Evolutionary conservation across 2,797 vertebrate species (phyloP).

Genomic region (Schizopygopsis malacanthus): DNA sequence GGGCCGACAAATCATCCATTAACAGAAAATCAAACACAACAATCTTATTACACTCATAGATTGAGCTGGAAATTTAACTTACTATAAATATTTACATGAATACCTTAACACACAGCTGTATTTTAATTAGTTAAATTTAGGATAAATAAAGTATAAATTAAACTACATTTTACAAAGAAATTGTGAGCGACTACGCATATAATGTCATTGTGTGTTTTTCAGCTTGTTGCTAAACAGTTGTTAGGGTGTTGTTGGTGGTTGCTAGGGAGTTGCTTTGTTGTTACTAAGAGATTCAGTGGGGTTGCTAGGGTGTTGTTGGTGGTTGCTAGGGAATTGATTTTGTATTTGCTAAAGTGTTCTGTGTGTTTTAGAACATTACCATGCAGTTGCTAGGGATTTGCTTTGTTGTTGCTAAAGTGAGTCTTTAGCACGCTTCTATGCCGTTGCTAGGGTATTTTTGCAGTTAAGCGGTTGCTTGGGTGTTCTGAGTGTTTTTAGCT

Average conservation of each 20-base stretch:
- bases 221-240: not conserved
- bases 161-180: not conserved
- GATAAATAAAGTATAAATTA: too few relatives aligned
- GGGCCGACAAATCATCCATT: slow-evolving; percentile 5
- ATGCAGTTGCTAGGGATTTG: not conserved
- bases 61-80: not conserved
- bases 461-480: not conserved
- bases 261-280: not conserved
- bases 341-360: not conserved
- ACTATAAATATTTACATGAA: not conserved
- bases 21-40: slow-evolving; percentile 4
- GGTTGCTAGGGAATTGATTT: not conserved
- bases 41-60: not conserved
- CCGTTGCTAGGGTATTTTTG: not conserved
- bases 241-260: not conserved
- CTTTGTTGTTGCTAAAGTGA: not conserved
- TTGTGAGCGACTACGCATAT: not conserved
- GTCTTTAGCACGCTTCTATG: not conserved
- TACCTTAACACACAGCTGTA: not conserved
- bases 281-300: not conserved
- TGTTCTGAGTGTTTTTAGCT: not conserved
- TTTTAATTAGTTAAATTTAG: not conserved
- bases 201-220: not conserved
- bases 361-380: not conserved
- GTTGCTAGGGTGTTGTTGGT: not conserved